phyloP scores from a whole-genome alignment of 2,888 invertebrate genomes.

The Drosophila buzzatii region DNA sequence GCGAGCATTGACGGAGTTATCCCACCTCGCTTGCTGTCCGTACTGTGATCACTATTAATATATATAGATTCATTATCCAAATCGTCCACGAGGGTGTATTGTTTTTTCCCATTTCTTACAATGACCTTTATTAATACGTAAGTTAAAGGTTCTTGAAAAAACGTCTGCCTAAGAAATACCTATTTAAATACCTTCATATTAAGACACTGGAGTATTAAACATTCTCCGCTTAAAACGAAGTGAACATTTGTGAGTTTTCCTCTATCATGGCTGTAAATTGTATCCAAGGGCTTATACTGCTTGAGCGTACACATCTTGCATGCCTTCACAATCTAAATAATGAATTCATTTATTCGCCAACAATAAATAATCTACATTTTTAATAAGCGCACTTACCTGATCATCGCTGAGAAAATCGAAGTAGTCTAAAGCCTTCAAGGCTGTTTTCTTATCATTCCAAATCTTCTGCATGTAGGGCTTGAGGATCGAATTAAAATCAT shows the following conservation, averaged over 20 bases:
- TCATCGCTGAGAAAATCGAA: slow-evolving; percentile 76
- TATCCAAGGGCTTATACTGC: slow-evolving; percentile 82
- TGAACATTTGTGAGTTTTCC: slow-evolving; percentile 80
- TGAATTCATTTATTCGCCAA: no score
- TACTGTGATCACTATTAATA: not conserved
- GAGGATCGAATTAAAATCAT: slow-evolving; percentile 86
- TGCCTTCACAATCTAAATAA: slow-evolving; percentile 62
- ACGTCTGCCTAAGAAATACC: not conserved
- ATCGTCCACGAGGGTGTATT: slow-evolving; percentile 12
- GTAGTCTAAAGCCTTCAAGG: slow-evolving; percentile 80
- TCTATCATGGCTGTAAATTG: slow-evolving; percentile 80
- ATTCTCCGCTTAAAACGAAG: slow-evolving; percentile 84
- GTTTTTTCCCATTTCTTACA: slow-evolving; percentile 37
- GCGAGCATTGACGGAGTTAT: not conserved
- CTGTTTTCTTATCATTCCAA: slow-evolving; percentile 79
- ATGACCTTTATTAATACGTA: slow-evolving; percentile 27
- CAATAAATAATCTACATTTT: no score
- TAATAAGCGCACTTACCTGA: slow-evolving; percentile 66
- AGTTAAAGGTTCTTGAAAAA: no score
- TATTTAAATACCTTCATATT: slow-evolving; percentile 70
- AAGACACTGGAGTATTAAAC: slow-evolving; percentile 83
- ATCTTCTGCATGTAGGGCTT: slow-evolving; percentile 77
- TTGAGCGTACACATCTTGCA: slow-evolving; percentile 74
- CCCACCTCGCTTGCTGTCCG: not conserved
- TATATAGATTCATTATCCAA: not conserved